These are phyloP conservation scores for Hirtodrosophila alboralis DNA, from an alignment of 2,888 invertebrate genomes.

Conservation along the genomic window DNA sequence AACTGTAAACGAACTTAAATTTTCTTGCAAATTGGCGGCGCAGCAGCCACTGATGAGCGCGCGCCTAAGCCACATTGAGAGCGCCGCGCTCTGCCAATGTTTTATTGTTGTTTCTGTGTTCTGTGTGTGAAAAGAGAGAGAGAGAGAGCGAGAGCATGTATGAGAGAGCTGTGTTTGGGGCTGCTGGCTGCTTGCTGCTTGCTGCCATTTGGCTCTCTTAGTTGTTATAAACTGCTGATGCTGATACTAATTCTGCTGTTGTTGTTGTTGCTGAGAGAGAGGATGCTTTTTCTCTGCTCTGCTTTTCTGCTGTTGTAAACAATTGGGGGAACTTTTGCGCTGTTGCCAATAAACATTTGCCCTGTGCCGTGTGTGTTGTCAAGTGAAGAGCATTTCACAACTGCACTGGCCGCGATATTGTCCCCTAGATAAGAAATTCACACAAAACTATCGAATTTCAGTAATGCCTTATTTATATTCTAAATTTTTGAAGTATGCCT, in stretches of 20 bases:
- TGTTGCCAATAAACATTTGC: constrained; percentile 46
- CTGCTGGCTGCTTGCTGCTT: constrained; percentile 14
- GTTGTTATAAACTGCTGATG: constrained; percentile 37
- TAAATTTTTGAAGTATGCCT: no score
- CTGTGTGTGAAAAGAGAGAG: constrained; percentile 35
- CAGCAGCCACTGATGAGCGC: constrained; percentile 65
- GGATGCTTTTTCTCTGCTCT: constrained; percentile 37
- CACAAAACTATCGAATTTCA: neutral
- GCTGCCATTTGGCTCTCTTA: constrained; percentile 31
- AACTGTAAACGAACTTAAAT: constrained; percentile 77
- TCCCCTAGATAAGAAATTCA: neutral
- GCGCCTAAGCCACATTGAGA: constrained; percentile 56
- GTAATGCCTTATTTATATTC: no score
- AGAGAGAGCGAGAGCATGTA: constrained; percentile 4
- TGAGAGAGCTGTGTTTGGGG: constrained; percentile 53
- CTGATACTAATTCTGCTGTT: constrained; percentile 21
- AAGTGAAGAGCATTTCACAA: neutral
- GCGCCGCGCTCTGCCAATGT: constrained; percentile 29
- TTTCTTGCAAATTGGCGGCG: constrained; percentile 76
- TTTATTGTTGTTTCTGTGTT: constrained; percentile 34
- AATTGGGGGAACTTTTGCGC: constrained; percentile 49
- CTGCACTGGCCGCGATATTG: constrained; percentile 9
- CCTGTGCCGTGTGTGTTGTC: constrained; percentile 15
- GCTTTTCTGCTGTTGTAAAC: constrained; percentile 61
- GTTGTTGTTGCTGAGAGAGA: constrained; percentile 25